Conservation (phyloP, 2,797 vertebrate species). For the Heterohyrax brucei region DNA sequence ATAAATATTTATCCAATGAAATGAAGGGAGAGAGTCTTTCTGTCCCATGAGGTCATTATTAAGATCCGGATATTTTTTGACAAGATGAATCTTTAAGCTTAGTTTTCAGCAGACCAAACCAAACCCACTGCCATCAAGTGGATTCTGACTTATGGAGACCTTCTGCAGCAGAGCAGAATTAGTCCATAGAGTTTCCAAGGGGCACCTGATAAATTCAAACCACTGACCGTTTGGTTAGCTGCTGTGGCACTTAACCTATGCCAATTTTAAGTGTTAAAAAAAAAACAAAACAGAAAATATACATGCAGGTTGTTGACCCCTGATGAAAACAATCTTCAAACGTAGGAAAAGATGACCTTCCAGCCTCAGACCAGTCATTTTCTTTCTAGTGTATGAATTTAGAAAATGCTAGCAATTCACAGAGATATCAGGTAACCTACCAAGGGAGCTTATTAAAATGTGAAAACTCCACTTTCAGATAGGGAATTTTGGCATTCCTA, state of each 20-base stretch:
- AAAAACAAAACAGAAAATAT: neutral
- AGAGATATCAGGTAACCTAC: neutral
- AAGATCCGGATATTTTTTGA: neutral
- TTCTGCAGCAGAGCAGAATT: too few species aligned
- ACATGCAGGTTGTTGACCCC: neutral
- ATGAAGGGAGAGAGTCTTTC: neutral
- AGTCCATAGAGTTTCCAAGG: too few species aligned
- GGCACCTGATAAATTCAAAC: too few species aligned
- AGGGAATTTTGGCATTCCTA: neutral
- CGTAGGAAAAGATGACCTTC: neutral
- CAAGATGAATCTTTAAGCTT: neutral
- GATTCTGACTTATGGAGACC: too few species aligned
- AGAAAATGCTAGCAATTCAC: neutral
- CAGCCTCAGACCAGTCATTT: neutral
- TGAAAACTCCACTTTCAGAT: neutral
- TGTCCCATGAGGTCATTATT: neutral
- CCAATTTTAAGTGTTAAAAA: neutral
- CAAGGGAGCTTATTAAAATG: neutral
- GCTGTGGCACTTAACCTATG: too few species aligned
- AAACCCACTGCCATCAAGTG: too few species aligned
- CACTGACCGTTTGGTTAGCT: too few species aligned
- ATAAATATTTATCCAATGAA: neutral
- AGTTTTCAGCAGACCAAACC: neutral
- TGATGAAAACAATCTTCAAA: neutral
- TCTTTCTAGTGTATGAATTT: slow-evolving; percentile 17